Conservation (phyloP, 2,797 vertebrate genomes). For the Psittacula derbiana region DNA sequence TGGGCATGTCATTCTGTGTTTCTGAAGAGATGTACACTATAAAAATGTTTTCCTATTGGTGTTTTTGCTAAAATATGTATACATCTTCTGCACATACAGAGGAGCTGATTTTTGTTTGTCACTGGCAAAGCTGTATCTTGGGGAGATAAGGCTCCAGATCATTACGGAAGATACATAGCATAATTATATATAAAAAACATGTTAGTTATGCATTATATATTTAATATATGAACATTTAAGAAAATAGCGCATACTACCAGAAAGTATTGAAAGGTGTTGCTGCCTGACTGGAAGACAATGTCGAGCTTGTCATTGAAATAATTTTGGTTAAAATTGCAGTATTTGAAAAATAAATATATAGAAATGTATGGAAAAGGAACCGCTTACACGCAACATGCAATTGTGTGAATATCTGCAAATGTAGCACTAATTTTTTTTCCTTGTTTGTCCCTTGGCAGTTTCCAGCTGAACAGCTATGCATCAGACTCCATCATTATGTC, state of each 20-base stretch:
- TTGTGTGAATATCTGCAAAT: background rate
- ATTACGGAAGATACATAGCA: background rate
- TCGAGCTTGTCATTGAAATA: background rate
- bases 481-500: background rate
- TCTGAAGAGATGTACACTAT: background rate
- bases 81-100: background rate
- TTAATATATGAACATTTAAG: background rate
- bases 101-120: background rate
- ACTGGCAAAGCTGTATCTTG: background rate
- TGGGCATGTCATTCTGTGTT: background rate
- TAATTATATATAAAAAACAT: background rate
- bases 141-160: background rate
- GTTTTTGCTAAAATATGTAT: background rate
- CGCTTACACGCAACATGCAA: background rate
- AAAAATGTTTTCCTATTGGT: accelerated
- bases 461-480: background rate
- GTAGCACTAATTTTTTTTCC: background rate
- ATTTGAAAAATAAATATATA: background rate
- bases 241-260: background rate
- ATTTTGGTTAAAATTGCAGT: background rate
- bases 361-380: background rate
- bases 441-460: background rate
- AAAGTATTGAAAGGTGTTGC: background rate
- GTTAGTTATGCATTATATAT: background rate
- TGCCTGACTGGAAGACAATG: background rate